Evolutionary conservation across 1,140 invertebrate genomes (phyloP), one percentile per base, ranked within the genome.

Genomic region (Polyergus mexicanus): DNA sequence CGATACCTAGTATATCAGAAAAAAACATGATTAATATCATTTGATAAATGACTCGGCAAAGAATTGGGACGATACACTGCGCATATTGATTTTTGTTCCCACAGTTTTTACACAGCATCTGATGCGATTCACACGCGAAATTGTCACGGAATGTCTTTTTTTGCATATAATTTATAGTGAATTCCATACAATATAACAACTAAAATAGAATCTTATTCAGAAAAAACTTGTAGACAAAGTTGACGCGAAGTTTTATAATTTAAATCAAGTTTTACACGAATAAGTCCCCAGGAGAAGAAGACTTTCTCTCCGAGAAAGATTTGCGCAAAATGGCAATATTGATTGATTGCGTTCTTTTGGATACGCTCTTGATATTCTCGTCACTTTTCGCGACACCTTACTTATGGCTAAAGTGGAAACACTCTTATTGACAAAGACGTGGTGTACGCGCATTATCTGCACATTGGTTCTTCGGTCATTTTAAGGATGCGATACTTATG

Each of bases 381-480:
- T 54, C 11, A 7, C 7, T 89, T 0, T 16, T 19, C 1, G 16
- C n/a, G 0, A 19, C n/a, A 3, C 1, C 84, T 0, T 93, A 76
- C n/a, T 1, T 92, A 0, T 92, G 90, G 84, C 80, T 89, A 11
- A 91, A 86, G 6, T 92, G 92, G 56, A 91, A 89, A 5, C 90
- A 88, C 1, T 88, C 47, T 8, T 94, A 94, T 71, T 94, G 94
- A 93, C 86, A 91, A 22, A 88, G 89, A 76, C 80, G 85, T 35
- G 93, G 94, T 0, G 83, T 94, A 10, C 87, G 86, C 32, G 87
- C 89, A 0, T 25, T 91, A 8, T 90, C 92, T 0, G 60, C 68
- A 0, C 87, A 94, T 28, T 90, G 88, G 69, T 72, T 94, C 0
- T 93, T 92, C 41, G 93, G 93, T 3, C 91, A 94, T 19, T 90